phyloP scores from a whole-genome alignment of 2,888 invertebrate genomes.

The Drosophila siamana region DNA sequence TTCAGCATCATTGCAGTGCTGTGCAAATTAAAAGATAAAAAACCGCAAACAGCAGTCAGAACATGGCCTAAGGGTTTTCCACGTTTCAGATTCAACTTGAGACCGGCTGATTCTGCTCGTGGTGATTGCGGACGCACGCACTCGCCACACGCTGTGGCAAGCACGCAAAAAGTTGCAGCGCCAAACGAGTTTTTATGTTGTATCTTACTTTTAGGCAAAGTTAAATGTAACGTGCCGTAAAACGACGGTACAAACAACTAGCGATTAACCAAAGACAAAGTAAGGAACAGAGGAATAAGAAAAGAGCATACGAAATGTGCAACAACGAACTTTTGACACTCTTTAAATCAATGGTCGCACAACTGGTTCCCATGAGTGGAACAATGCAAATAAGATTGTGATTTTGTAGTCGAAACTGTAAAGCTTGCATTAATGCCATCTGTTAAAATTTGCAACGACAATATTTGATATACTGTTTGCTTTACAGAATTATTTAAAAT shows the following conservation, averaged over 20 bases:
- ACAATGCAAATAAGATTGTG: no score
- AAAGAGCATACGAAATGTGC: not conserved
- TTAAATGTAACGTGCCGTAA: conserved; percentile 61
- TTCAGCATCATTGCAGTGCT: conserved; percentile 37
- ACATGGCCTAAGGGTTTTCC: conserved; percentile 50
- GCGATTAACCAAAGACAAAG: conserved; percentile 23
- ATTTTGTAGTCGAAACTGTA: no score
- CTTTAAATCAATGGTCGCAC: not conserved
- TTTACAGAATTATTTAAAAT: no score
- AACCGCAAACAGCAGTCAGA: conserved; percentile 54
- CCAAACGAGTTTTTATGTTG: conserved; percentile 59
- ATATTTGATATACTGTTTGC: no score
- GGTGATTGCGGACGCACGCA: conserved; percentile 70
- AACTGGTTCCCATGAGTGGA: no score
- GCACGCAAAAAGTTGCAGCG: conserved; percentile 59
- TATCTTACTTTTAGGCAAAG: conserved; percentile 57
- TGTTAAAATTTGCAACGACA: no score
- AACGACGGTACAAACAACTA: conserved; percentile 54
- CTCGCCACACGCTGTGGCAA: conserved; percentile 70
- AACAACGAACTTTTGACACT: not conserved
- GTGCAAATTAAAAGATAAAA: conserved; percentile 58
- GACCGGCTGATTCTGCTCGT: conserved; percentile 31
- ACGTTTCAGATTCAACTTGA: conserved; percentile 27
- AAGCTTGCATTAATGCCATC: no score
- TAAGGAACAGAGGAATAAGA: not conserved